Percentiles rank a stretch among this genome's conserved stretches.
Evolutionary conservation across 2,888 invertebrate species (phyloP).

Genomic region (Matsumyia berberina): DNA sequence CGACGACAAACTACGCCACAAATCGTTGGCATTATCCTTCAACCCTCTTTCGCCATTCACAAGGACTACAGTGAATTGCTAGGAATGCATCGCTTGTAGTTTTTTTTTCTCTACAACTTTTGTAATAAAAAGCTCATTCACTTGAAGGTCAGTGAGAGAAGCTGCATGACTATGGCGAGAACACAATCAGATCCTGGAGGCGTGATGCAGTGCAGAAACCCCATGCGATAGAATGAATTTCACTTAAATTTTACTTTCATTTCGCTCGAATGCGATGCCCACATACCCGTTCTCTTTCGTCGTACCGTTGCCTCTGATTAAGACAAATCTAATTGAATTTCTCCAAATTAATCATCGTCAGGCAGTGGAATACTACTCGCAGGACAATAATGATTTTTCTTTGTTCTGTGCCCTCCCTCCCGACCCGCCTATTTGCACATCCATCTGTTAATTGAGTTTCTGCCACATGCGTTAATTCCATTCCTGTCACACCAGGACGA

Average conservation of each 20-base stretch:
- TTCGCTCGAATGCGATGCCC: not conserved
- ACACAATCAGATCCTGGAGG: not conserved
- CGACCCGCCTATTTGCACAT: not conserved
- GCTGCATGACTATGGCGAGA: not conserved
- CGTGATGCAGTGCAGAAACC: not conserved
- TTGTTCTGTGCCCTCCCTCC: not conserved
- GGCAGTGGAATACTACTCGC: not conserved
- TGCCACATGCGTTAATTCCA: slow-evolving; percentile 59
- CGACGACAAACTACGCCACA: slow-evolving; percentile 23
- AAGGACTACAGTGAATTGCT: slow-evolving; percentile 31
- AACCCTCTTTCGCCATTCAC: not conserved
- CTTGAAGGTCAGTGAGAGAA: slow-evolving; percentile 47
- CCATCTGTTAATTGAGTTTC: slow-evolving; percentile 58
- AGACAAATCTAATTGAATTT: slow-evolving; percentile 47
- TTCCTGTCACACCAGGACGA: slow-evolving; percentile 49
- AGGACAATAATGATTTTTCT: slow-evolving; percentile 11
- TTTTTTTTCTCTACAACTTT: not conserved
- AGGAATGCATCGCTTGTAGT: not conserved
- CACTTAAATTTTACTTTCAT: slow-evolving; percentile 36
- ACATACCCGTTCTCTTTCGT: not conserved
- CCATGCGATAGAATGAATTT: slow-evolving; percentile 16
- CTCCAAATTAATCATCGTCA: slow-evolving; percentile 26
- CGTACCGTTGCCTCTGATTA: slow-evolving; percentile 1
- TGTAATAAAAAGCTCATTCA: slow-evolving; percentile 37
- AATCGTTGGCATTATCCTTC: slow-evolving; percentile 21